Evolutionary conservation across 2,888 invertebrate species (phyloP).

Genomic region (Vandiemenella viatica): DNA sequence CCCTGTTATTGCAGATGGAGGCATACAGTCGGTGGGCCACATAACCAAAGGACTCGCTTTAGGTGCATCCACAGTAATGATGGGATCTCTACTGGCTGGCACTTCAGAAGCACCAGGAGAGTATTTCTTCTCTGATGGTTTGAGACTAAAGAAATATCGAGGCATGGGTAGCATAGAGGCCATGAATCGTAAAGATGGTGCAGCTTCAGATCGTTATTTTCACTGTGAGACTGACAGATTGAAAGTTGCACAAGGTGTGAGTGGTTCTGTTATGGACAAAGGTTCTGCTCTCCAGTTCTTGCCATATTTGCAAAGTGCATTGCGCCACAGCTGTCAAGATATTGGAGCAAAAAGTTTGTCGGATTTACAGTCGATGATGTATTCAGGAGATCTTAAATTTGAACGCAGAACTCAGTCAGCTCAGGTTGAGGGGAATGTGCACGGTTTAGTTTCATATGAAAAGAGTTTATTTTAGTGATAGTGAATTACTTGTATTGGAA

Average conservation of each 20-base stretch:
- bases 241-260: slow-evolving; percentile 96
- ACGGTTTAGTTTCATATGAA: slow-evolving; percentile 89
- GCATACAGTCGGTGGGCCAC: slow-evolving; percentile 91
- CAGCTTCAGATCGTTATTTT: slow-evolving; percentile 59
- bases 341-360: slow-evolving; percentile 67
- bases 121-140: slow-evolving; percentile 96
- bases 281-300: slow-evolving; percentile 90
- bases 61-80: slow-evolving; percentile 89
- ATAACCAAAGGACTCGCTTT: slow-evolving; percentile 86
- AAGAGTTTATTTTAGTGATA: slow-evolving; percentile 59
- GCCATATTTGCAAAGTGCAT: slow-evolving; percentile 87
- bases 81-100: slow-evolving; percentile 95
- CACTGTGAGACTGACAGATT: slow-evolving; percentile 57
- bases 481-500: background rate
- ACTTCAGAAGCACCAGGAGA: slow-evolving; percentile 98
- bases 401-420: slow-evolving; percentile 92
- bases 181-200: slow-evolving; percentile 79
- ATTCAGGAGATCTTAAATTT: slow-evolving; percentile 79
- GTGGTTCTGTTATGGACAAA: slow-evolving; percentile 97
- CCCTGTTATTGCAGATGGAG: slow-evolving; percentile 98
- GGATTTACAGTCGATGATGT: slow-evolving; percentile 55
- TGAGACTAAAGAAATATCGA: slow-evolving; percentile 91
- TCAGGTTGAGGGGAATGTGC: slow-evolving; percentile 94
- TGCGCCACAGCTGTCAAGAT: slow-evolving; percentile 95
- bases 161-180: slow-evolving; percentile 99